Evolutionary conservation across 2,113 vertebrate genomes (phyloP).

Genomic region (Apteryx owenii): DNA sequence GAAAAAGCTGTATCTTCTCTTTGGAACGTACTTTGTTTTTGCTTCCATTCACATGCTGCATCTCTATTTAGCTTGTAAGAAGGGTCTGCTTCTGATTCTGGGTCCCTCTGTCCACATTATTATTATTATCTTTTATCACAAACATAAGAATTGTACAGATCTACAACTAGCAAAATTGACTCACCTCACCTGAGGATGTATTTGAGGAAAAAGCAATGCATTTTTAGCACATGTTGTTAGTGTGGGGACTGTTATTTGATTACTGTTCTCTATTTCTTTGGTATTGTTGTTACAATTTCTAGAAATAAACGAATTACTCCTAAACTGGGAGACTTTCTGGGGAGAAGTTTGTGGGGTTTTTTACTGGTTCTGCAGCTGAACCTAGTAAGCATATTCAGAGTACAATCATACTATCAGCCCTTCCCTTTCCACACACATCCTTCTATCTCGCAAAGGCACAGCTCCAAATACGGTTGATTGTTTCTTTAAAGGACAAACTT

Average conservation of each 20-base stretch:
- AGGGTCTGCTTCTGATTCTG: background rate
- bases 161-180: background rate
- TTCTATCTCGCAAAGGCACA: background rate
- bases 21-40: background rate
- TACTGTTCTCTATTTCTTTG: background rate
- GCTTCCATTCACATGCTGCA: background rate
- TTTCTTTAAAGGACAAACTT: too few relatives aligned
- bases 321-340: background rate
- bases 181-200: background rate
- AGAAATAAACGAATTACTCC: background rate
- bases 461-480: too few relatives aligned
- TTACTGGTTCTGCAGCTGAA: background rate
- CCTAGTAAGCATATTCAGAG: background rate
- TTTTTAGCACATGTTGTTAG: background rate
- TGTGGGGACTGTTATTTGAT: background rate
- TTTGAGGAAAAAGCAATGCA: background rate
- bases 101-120: background rate
- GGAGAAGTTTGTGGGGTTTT: background rate
- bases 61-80: background rate
- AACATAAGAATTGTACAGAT: background rate
- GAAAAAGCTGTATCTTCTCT: background rate
- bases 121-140: background rate
- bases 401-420: background rate
- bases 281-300: background rate
- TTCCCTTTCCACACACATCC: background rate